Evolutionary conservation across 2,888 invertebrate species (phyloP), one percentile per base, ranked within the genome.

Genomic region (Eugnorisma glareosa): DNA sequence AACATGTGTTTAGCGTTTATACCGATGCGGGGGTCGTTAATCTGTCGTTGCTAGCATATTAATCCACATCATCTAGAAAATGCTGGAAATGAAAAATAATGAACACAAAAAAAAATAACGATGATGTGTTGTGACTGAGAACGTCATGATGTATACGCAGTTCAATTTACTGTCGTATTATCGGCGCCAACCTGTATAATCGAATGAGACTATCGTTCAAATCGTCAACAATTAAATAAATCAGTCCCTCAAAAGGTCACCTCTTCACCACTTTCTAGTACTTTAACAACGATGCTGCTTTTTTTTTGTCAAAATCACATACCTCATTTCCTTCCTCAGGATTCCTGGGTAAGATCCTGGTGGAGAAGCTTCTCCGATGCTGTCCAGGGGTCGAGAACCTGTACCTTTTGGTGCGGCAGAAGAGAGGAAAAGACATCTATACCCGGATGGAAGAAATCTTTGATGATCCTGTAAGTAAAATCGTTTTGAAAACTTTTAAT

Each of bases 311-410:
- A 28, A 21, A 51, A 15, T 35, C 10, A 45, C 8, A 43, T n/a
- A 67, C 21, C 1, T 24, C 21, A 45, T 40, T 35, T 1, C 24
- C 11, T 6, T 66, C 48, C 79, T 0, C 90, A 96, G 96, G 96
- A 48, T 96, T 96, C 88, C 94, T 96, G n/a, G 92, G 98, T 95
- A 96, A 99, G 93, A 97, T 98, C 15, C 93, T 99, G 73, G 96
- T 99, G 73, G 98, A 98, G 92, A 99, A 99, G 91, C 94, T 99
- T 0, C 95, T 99, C 5, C 94, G 98, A 59, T 97, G 97, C 82
- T 98, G 98, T 90, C 98, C 98, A 0, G 97, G 97, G 2, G 94
- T 98, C 70, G 97, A 97, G 64, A 97, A 96, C 71, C 94, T 99
- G 43, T 98, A 98, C 91, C 93, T 98, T 24, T 92, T 99, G 82